Percentiles rank a stretch among this genome's conserved stretches.
Evolutionary conservation across 2,797 vertebrate species (phyloP).

Genomic region (Pyrocephalus nanus): DNA sequence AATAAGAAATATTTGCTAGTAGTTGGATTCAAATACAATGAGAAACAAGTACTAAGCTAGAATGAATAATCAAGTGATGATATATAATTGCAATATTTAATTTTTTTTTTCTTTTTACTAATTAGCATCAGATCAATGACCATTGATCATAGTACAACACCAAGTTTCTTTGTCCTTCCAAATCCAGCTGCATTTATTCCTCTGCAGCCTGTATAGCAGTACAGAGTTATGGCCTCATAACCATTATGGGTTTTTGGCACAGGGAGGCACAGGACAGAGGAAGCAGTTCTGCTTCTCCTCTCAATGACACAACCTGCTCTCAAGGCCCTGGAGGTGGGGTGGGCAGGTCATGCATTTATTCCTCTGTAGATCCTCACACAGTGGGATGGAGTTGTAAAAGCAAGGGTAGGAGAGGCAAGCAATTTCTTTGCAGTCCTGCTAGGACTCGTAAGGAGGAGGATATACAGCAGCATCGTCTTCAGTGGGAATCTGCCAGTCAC

Average conservation of each 20-base stretch:
- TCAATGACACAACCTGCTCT: not conserved
- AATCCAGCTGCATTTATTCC: constrained; percentile 68
- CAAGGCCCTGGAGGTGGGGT: not conserved
- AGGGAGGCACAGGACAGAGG: not conserved
- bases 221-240: not conserved
- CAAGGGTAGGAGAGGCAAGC: not conserved
- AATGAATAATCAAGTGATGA: constrained; percentile 59
- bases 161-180: constrained; percentile 72
- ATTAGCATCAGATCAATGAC: constrained; percentile 65
- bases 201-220: constrained; percentile 24
- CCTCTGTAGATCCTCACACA: not conserved
- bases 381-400: not conserved
- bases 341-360: not conserved
- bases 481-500: not conserved
- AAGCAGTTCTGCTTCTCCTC: not conserved
- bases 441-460: not conserved
- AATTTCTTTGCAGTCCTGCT: not conserved
- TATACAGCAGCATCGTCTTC: fast-evolving
- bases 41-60: not conserved
- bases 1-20: not conserved
- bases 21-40: not conserved
- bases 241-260: constrained; percentile 4
- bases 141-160: constrained; percentile 63
- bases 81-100: constrained; percentile 62
- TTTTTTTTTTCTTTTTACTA: constrained; percentile 32